Evolutionary conservation across 1,140 invertebrate species (phyloP).

Genomic region (Pseudomyrmex sp.): DNA sequence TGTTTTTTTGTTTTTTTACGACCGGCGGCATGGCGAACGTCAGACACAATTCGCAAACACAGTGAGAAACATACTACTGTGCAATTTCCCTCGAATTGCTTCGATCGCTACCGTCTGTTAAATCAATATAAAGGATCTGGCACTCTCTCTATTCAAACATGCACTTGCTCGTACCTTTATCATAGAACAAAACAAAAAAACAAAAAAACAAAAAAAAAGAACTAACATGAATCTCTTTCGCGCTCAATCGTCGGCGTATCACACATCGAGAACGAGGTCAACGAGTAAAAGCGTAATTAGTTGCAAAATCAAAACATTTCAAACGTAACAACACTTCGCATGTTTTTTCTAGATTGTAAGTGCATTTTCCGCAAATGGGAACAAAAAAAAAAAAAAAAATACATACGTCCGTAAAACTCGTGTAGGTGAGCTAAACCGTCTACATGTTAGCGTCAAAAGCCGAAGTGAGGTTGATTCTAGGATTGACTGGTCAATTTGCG

Average conservation of each 20-base stretch:
- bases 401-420: no score
- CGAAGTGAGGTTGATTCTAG: no score
- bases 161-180: conserved; percentile 13
- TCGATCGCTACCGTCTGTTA: conserved; percentile 37
- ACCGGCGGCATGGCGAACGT: conserved; percentile 27
- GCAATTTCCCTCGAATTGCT: conserved; percentile 47
- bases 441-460: no score
- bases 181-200: background rate
- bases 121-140: conserved; percentile 43
- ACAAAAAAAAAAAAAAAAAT: no score
- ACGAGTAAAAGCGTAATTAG: conserved; percentile 28
- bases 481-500: no score
- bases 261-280: background rate
- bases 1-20: conserved; percentile 1
- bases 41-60: conserved; percentile 50
- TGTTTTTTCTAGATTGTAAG: background rate
- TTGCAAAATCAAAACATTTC: conserved; percentile 9
- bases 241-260: conserved; percentile 1
- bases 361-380: background rate
- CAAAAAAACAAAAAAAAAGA: background rate
- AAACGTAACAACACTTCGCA: background rate
- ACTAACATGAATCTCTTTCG: background rate
- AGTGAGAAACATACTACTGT: conserved; percentile 32
- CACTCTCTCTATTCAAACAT: conserved; percentile 8
- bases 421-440: no score